Conservation (phyloP, 2,113 vertebrate species). For the Clarias magur region DNA sequence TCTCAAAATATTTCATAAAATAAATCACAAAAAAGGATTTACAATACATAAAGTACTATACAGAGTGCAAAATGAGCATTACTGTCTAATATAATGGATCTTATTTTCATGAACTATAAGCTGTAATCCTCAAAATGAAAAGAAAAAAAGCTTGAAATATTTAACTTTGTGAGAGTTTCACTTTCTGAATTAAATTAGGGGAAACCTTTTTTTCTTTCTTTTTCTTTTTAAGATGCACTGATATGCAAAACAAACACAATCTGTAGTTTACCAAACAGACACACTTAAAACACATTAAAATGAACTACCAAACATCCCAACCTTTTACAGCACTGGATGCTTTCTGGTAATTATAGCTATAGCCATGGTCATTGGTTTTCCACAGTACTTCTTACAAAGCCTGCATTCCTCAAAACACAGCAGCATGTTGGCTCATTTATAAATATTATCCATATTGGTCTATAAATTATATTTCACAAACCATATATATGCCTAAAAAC, state of each 20-base stretch:
- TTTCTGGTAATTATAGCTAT: constrained; percentile 65
- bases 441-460: constrained; percentile 48
- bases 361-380: constrained; percentile 57
- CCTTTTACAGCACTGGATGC: constrained; percentile 57
- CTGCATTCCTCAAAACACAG: constrained; percentile 39
- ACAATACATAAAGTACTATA: too few species aligned
- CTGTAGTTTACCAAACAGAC: constrained; percentile 57
- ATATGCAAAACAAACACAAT: background rate
- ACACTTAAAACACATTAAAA: constrained; percentile 49
- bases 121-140: too few species aligned
- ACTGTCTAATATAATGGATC: too few species aligned
- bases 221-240: too few species aligned
- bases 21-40: too few species aligned
- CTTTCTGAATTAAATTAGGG: too few species aligned
- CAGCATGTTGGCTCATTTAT: constrained; percentile 54
- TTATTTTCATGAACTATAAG: too few species aligned
- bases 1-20: too few species aligned
- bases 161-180: too few species aligned
- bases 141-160: too few species aligned
- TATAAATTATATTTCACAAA: constrained; percentile 59
- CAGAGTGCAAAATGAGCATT: too few species aligned
- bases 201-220: too few species aligned
- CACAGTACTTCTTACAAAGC: constrained; percentile 60
- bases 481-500: constrained; percentile 51
- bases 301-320: constrained; percentile 49